phyloP scores from a whole-genome alignment of 2,113 vertebrate species.

The Bos taurus region ARS-UCD2.0 NC_037335.1:58862501-58863000 shows the following conservation, averaged over 20 bases:
- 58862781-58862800: neutral
- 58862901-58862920: neutral
- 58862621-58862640: neutral
- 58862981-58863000: neutral
- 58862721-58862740: neutral
- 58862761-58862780: neutral
- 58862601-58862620: neutral
- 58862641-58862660: neutral
- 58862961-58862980: neutral
- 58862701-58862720: neutral
- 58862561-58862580: neutral
- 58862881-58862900: neutral
- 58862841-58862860: neutral
- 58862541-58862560: neutral
- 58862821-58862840: neutral
- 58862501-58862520: neutral
- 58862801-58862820: neutral
- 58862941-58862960: neutral
- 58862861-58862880: neutral
- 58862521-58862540: neutral
- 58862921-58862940: neutral
- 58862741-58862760: neutral
- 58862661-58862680: neutral
- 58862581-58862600: neutral
- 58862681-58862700: neutral